Percentiles rank a stretch among this genome's conserved stretches.
phyloP scores from a whole-genome alignment of 1,140 invertebrate genomes.

The Trachymyrmex cornetzi region DNA sequence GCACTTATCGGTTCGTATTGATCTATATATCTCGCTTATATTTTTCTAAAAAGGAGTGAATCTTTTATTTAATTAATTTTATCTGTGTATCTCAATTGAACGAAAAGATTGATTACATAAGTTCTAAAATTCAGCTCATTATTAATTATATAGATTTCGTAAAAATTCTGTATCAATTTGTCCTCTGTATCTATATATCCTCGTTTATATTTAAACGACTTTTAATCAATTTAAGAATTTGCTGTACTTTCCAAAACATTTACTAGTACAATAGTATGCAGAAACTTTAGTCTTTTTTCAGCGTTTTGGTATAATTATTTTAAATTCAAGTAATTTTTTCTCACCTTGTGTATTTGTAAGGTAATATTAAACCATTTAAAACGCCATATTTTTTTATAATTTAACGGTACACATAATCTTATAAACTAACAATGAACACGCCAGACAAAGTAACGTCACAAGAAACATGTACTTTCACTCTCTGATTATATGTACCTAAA shows the following conservation, averaged over 20 bases:
- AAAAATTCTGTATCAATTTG: background rate
- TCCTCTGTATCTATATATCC: background rate
- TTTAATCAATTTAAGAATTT: background rate
- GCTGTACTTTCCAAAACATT: background rate
- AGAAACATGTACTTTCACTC: too few relatives aligned
- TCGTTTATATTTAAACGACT: background rate
- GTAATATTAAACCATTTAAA: too few relatives aligned
- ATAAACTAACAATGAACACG: too few relatives aligned
- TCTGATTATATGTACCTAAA: too few relatives aligned
- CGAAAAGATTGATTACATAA: background rate
- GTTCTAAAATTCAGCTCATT: background rate
- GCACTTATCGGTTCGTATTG: background rate
- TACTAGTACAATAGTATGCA: too few relatives aligned
- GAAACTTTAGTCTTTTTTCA: too few relatives aligned
- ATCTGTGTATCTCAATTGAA: background rate
- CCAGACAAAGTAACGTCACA: too few relatives aligned
- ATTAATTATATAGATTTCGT: background rate
- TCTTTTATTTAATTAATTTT: background rate
- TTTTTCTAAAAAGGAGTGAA: background rate
- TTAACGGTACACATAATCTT: too few relatives aligned
- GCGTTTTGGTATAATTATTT: too few relatives aligned
- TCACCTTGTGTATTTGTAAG: too few relatives aligned
- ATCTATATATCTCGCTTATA: background rate
- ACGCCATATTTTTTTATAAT: too few relatives aligned
- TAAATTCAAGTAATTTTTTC: too few relatives aligned